A percentile compares a stretch with the other conserved stretches of the same genome.
Conservation (phyloP, 2,113 vertebrate species). For the Microtus pennsylvanicus region DNA sequence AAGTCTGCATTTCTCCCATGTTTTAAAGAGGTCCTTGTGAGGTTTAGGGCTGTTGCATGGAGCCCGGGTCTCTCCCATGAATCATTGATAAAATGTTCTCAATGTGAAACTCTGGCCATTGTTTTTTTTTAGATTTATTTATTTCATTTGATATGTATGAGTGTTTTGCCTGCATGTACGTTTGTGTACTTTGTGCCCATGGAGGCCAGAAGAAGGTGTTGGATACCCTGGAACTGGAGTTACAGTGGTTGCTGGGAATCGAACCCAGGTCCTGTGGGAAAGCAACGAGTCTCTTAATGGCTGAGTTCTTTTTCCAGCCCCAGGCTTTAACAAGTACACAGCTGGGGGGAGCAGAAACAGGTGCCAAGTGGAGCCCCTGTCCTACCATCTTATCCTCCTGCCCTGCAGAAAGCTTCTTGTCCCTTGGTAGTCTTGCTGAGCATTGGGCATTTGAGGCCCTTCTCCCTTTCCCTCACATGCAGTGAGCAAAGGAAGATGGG, state of each 20-base stretch:
- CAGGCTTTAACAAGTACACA: not conserved
- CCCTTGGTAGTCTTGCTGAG: not conserved
- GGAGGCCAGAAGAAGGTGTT: not conserved
- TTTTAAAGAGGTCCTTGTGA: accelerated
- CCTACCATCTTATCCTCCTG: not conserved
- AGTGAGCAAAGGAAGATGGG: not conserved
- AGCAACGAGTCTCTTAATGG: not conserved
- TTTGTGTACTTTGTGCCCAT: not conserved
- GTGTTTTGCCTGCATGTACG: not conserved
- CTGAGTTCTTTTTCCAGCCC: not conserved
- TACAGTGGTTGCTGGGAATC: not conserved
- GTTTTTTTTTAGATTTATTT: not conserved
- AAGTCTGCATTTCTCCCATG: not conserved
- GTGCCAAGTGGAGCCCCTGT: not conserved
- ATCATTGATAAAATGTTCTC: accelerated
- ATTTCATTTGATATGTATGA: not conserved
- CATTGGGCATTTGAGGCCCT: accelerated
- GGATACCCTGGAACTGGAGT: too few species aligned
- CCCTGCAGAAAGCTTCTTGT: not conserved
- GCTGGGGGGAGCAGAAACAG: not conserved
- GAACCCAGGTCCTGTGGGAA: not conserved
- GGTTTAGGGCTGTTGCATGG: not conserved
- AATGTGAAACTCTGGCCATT: accelerated
- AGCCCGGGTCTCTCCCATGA: not conserved
- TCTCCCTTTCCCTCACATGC: accelerated